Percentiles rank a stretch among this genome's conserved stretches.
Evolutionary conservation across 2,113 vertebrate species (phyloP).

Genomic region (Dasypus novemcinctus): DNA sequence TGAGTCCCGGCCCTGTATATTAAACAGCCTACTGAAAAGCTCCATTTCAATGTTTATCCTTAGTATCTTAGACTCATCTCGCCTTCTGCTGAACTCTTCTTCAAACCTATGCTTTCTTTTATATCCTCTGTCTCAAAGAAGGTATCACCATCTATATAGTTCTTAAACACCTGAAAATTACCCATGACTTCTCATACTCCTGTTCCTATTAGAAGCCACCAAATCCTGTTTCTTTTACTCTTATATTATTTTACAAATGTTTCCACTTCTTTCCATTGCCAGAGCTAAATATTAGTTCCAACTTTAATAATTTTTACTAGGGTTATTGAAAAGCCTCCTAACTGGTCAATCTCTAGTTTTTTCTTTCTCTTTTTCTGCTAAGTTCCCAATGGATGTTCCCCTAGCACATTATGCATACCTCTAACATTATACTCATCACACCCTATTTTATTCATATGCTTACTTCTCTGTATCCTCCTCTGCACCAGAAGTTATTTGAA

Average conservation of each 20-base stretch:
- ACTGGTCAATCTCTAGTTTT: neutral
- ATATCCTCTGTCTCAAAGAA: neutral
- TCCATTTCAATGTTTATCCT: neutral
- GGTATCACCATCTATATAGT: neutral
- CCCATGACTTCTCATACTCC: neutral
- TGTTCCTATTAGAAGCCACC: neutral
- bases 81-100: neutral
- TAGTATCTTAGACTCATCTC: conserved; percentile 13
- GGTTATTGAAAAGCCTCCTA: neutral
- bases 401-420: neutral
- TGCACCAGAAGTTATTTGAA: neutral
- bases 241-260: neutral
- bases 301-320: neutral
- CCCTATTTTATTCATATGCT: neutral
- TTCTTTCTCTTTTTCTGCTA: neutral
- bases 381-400: neutral
- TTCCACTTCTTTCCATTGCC: neutral
- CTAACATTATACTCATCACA: neutral
- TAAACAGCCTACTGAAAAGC: neutral
- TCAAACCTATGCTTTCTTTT: neutral
- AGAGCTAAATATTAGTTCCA: neutral
- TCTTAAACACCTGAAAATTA: conserved; percentile 21
- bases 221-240: neutral
- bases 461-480: neutral
- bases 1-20: neutral